A percentile compares a stretch with the other conserved stretches of the same genome.
Evolutionary conservation across 2,888 invertebrate species (phyloP).

Genomic region (Chymomyza caudatula): DNA sequence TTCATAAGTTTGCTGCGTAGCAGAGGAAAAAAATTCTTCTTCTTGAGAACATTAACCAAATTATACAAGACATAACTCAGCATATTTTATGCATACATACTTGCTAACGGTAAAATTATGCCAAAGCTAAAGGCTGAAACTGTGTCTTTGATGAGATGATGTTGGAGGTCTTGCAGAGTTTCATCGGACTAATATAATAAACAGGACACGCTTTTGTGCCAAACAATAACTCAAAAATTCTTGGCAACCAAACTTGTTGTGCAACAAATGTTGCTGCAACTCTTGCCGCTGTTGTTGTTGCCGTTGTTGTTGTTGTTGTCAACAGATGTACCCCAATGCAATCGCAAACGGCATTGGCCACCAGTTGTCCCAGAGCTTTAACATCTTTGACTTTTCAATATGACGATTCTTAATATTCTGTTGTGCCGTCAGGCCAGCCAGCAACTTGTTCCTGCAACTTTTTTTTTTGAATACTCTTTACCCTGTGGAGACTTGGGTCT

Average conservation of each 20-base stretch:
- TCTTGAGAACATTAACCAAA: slow-evolving; percentile 11
- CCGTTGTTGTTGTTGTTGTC: slow-evolving; percentile 17
- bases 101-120: slow-evolving; percentile 34
- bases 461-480: slow-evolving; percentile 24
- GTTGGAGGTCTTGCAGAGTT: background rate
- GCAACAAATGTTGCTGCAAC: slow-evolving; percentile 27
- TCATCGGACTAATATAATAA: slow-evolving; percentile 29
- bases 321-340: slow-evolving; percentile 33
- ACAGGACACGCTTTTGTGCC: slow-evolving; percentile 46
- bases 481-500: background rate
- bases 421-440: slow-evolving; percentile 27
- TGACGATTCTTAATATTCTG: slow-evolving; percentile 73
- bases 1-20: slow-evolving; percentile 3
- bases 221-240: slow-evolving; percentile 40
- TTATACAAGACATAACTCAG: slow-evolving; percentile 7
- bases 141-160: background rate
- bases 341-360: slow-evolving; percentile 38
- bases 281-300: slow-evolving; percentile 15
- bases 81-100: slow-evolving; percentile 4
- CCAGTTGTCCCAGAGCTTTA: slow-evolving; percentile 13
- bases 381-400: slow-evolving; percentile 58
- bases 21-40: slow-evolving; percentile 15
- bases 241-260: slow-evolving; percentile 37
- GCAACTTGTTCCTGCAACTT: slow-evolving; percentile 52
- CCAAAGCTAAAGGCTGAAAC: too few species aligned